Conservation (phyloP, 1,140 invertebrate species). For the Gryon sp. region DNA sequence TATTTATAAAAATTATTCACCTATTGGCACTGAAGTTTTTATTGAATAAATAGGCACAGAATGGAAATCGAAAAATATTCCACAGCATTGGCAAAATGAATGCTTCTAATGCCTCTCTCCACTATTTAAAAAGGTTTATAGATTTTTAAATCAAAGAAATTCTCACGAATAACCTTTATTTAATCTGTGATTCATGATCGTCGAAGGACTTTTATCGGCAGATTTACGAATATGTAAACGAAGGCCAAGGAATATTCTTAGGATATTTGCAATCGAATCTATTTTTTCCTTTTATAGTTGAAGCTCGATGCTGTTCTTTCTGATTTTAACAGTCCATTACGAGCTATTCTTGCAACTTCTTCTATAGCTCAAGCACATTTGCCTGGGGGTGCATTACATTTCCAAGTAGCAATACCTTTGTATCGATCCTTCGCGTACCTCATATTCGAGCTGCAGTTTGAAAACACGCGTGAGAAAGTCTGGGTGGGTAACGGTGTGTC, state of each 20-base stretch:
- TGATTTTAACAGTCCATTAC: slow-evolving; percentile 63
- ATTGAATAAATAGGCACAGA: slow-evolving; percentile 6
- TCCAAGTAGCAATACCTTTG: slow-evolving; percentile 66
- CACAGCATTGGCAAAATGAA: neutral
- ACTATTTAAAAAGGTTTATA: slow-evolving; percentile 39
- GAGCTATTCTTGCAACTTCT: slow-evolving; percentile 55
- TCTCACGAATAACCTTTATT: slow-evolving; percentile 40
- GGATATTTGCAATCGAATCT: slow-evolving; percentile 36
- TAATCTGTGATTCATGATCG: slow-evolving; percentile 43
- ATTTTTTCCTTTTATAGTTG: slow-evolving; percentile 55
- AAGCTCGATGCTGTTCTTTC: slow-evolving; percentile 44
- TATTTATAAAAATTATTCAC: no score
- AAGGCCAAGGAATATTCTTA: slow-evolving; percentile 31
- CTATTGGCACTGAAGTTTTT: no score
- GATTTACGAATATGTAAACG: slow-evolving; percentile 52
- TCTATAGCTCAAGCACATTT: slow-evolving; percentile 67
- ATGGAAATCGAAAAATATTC: neutral
- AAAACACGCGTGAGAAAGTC: slow-evolving; percentile 35
- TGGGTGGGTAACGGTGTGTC: neutral
- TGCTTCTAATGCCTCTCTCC: neutral
- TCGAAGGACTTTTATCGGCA: slow-evolving; percentile 27
- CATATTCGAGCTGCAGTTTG: slow-evolving; percentile 42
- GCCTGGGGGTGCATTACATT: slow-evolving; percentile 67
- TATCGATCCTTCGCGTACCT: slow-evolving; percentile 63
- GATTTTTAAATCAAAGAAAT: slow-evolving; percentile 41